Conservation (phyloP, 1,140 invertebrate species). For the Monochamus saltuarius region DNA sequence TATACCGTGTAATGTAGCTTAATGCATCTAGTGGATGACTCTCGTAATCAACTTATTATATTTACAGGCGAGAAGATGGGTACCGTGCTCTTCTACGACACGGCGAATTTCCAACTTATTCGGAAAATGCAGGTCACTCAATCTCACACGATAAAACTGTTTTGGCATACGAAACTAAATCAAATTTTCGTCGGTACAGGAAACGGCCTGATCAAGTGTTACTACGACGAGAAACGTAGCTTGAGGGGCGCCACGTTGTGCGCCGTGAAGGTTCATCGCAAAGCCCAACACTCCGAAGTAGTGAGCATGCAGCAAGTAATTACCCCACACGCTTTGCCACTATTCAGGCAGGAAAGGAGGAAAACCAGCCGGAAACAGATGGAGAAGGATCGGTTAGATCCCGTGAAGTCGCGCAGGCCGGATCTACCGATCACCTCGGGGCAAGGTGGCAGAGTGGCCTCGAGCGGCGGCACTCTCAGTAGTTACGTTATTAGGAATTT, state of each 20-base stretch:
- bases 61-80: slow-evolving; percentile 62
- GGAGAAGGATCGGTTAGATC: slow-evolving; percentile 91
- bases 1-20: too few species aligned
- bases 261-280: slow-evolving; percentile 77
- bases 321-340: slow-evolving; percentile 92
- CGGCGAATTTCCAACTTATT: slow-evolving; percentile 74
- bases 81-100: slow-evolving; percentile 79
- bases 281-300: slow-evolving; percentile 80
- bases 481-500: slow-evolving; percentile 97
- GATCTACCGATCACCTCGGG: slow-evolving; percentile 95
- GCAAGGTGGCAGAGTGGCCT: slow-evolving; percentile 89
- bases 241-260: slow-evolving; percentile 90
- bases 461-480: slow-evolving; percentile 93
- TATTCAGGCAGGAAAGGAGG: slow-evolving; percentile 91
- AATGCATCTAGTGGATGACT: too few species aligned
- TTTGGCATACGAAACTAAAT: slow-evolving; percentile 97
- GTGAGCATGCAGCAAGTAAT: slow-evolving; percentile 93
- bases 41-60: too few species aligned
- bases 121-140: slow-evolving; percentile 73
- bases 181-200: slow-evolving; percentile 93
- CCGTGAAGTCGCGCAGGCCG: slow-evolving; percentile 87
- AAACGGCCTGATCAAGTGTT: slow-evolving; percentile 87
- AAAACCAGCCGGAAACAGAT: slow-evolving; percentile 87
- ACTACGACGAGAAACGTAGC: slow-evolving; percentile 85
- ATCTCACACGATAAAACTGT: slow-evolving; percentile 82